A percentile compares a stretch with the other conserved stretches of the same genome.
Evolutionary conservation across 2,888 invertebrate genomes (phyloP).

Genomic region (Acrobasis suavella): DNA sequence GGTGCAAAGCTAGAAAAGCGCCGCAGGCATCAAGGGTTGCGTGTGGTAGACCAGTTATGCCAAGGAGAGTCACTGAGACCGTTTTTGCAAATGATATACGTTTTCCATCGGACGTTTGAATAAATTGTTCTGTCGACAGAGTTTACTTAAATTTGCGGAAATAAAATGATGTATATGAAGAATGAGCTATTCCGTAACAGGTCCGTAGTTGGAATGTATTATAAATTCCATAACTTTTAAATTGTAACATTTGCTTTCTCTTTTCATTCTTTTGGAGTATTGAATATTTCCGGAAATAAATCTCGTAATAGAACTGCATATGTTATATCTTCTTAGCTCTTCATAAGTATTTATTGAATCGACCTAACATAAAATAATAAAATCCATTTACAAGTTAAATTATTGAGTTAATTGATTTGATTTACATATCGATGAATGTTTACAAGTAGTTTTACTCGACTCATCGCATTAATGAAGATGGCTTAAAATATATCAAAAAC

Average conservation of each 20-base stretch:
- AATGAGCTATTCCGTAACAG: constrained; percentile 1
- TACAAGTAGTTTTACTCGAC: neutral
- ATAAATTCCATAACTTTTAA: too few species aligned
- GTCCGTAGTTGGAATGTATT: too few species aligned
- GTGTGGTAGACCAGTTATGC: constrained; percentile 72
- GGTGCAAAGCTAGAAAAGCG: constrained; percentile 67
- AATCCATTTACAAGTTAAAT: too few species aligned
- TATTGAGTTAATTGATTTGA: neutral
- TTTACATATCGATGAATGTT: neutral
- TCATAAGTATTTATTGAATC: too few species aligned
- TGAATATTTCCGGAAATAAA: too few species aligned
- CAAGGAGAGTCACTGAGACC: constrained; percentile 64
- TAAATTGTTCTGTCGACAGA: constrained; percentile 40
- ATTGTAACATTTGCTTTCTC: too few species aligned
- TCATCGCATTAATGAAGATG: constrained; percentile 2
- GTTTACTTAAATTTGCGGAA: constrained; percentile 11
- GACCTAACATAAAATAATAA: too few species aligned
- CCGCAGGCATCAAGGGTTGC: constrained; percentile 70
- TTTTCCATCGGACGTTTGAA: constrained; percentile 65
- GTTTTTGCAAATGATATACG: constrained; percentile 73
- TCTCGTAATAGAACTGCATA: too few species aligned
- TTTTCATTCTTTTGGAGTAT: too few species aligned
- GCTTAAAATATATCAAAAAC: constrained; percentile 59
- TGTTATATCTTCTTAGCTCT: too few species aligned
- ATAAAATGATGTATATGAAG: constrained; percentile 13